A percentile compares a stretch with the other conserved stretches of the same genome.
Conservation (phyloP, 2,113 vertebrate genomes). For the Phyllostomus discolor region DNA sequence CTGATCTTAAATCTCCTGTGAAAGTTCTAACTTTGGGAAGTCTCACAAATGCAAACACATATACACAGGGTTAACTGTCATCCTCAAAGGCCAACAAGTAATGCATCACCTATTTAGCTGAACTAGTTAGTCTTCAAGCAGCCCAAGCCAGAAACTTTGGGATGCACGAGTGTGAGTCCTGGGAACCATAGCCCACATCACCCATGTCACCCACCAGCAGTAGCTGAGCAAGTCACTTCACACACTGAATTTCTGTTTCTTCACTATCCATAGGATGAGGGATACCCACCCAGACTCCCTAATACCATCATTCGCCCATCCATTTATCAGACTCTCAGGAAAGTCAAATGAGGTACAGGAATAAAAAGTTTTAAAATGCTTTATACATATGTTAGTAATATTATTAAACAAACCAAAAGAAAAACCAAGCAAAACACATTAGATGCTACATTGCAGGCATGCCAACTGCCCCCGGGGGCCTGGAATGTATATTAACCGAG, state of each 20-base stretch:
- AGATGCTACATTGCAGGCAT: not conserved
- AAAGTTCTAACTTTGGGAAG: not conserved
- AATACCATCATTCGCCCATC: not conserved
- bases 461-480: not conserved
- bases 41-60: not conserved
- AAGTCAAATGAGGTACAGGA: not conserved
- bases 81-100: not conserved
- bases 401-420: not conserved
- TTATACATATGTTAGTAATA: not conserved
- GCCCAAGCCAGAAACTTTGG: not conserved
- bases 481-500: not conserved
- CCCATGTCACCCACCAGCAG: fast-evolving
- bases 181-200: not conserved
- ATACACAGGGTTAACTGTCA: not conserved
- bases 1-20: not conserved
- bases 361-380: not conserved
- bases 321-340: not conserved
- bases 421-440: not conserved
- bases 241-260: not conserved
- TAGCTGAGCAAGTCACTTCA: not conserved
- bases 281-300: not conserved
- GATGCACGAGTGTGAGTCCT: not conserved
- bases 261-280: not conserved
- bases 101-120: not conserved
- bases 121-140: not conserved